Evolutionary conservation across 2,797 vertebrate species (phyloP).

Genomic region (Characodon lateralis): DNA sequence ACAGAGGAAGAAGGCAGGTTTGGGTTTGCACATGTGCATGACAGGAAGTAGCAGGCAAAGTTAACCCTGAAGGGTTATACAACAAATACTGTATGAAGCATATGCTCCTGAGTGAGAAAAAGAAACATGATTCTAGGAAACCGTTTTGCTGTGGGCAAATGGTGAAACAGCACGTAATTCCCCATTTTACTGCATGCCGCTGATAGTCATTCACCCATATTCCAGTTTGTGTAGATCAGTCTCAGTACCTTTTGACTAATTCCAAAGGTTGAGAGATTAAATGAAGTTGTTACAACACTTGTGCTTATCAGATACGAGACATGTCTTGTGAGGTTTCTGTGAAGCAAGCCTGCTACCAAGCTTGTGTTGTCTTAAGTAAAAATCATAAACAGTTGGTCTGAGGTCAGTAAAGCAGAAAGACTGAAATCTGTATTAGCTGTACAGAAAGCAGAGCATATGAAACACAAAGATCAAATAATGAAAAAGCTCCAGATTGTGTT

Average conservation of each 20-base stretch:
- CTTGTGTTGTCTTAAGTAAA: conserved; percentile 38
- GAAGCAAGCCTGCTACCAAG: background rate
- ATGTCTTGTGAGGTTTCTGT: background rate
- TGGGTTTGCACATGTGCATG: conserved; percentile 16
- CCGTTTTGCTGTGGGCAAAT: background rate
- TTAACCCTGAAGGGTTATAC: background rate
- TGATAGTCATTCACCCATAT: background rate
- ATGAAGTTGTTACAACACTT: background rate
- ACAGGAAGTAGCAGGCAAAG: conserved; percentile 49
- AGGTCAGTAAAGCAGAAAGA: background rate
- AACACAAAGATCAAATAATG: background rate
- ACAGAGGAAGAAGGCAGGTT: conserved; percentile 41
- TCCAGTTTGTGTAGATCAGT: no score
- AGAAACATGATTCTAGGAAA: background rate
- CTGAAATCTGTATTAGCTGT: background rate
- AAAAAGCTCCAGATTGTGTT: background rate
- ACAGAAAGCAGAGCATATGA: background rate
- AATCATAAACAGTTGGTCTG: conserved; percentile 34
- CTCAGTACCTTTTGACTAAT: background rate
- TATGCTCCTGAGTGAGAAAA: background rate
- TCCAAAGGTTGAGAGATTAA: background rate
- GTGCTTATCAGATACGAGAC: conserved; percentile 1
- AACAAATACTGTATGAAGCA: conserved; percentile 3
- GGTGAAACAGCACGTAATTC: background rate
- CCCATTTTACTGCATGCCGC: background rate